These are phyloP conservation scores for Hyperoplus lanceolatus DNA, from an alignment of 2,797 vertebrate genomes.

Conservation along the genomic window DNA sequence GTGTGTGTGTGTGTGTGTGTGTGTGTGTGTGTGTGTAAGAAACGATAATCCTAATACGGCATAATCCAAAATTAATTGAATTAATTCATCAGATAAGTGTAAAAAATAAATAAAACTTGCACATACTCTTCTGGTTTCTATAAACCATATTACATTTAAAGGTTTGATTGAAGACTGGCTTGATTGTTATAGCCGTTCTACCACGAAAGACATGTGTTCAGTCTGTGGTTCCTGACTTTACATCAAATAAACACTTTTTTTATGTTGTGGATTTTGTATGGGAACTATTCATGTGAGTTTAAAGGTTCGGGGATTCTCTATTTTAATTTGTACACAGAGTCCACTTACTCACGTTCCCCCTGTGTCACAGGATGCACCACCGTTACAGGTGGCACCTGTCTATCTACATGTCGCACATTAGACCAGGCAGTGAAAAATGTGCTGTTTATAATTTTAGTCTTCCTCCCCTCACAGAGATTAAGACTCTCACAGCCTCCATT, in stretches of 20 bases:
- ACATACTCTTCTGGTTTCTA: neutral
- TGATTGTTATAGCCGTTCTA: neutral
- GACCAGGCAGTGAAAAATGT: neutral
- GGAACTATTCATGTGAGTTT: no score
- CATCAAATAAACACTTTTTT: no score
- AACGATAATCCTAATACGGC: no score
- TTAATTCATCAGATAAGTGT: no score
- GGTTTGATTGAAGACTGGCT: neutral
- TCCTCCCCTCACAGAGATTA: neutral
- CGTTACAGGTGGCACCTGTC: neutral
- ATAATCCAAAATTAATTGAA: no score
- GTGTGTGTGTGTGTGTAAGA: neutral
- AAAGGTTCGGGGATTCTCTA: no score
- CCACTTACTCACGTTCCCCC: neutral
- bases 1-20: neutral
- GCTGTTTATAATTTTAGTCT: neutral
- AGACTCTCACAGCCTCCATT: neutral
- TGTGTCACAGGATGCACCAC: neutral
- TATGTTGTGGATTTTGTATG: no score
- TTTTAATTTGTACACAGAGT: neutral
- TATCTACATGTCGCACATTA: neutral
- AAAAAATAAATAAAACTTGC: no score
- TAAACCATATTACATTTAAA: neutral
- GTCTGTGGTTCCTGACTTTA: conserved; percentile 19
- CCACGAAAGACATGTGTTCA: conserved; percentile 8